Conservation (phyloP, 2,113 vertebrate species). For the Calidris pugnax region DNA sequence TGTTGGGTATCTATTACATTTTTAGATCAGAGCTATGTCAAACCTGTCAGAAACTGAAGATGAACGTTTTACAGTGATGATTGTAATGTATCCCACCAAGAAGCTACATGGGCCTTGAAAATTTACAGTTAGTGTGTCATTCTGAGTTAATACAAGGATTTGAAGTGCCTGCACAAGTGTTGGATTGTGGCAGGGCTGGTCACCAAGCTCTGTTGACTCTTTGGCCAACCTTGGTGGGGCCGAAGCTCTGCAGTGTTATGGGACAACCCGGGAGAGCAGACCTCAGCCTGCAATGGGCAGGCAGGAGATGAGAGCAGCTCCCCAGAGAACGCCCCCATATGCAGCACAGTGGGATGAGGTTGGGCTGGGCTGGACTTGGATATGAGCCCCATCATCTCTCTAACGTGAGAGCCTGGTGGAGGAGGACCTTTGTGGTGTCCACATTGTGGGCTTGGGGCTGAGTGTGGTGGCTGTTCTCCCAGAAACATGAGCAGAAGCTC, state of each 20-base stretch:
- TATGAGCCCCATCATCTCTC: neutral
- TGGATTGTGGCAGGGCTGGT: neutral
- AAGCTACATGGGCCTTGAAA: neutral
- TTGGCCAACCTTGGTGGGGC: neutral
- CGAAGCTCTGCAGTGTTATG: accelerated
- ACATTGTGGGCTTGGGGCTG: accelerated
- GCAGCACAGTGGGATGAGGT: neutral
- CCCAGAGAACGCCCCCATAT: neutral
- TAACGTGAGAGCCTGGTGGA: neutral
- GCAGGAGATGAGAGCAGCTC: neutral
- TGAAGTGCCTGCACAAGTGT: accelerated
- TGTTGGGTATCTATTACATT: neutral
- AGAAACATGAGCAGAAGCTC: neutral
- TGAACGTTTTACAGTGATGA: neutral
- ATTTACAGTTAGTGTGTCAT: neutral
- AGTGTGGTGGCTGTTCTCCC: neutral
- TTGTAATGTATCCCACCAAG: neutral
- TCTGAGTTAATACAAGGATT: neutral
- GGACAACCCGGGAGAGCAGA: neutral
- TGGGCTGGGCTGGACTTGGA: neutral
- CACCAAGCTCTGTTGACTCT: accelerated
- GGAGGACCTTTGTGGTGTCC: neutral
- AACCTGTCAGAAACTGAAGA: neutral
- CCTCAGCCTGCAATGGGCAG: neutral
- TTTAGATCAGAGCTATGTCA: neutral